Percentiles rank a stretch among this genome's conserved stretches.
Evolutionary conservation across 23 tunicate genomes (phyloP).

Genomic region (Ciona savignyi): DNA sequence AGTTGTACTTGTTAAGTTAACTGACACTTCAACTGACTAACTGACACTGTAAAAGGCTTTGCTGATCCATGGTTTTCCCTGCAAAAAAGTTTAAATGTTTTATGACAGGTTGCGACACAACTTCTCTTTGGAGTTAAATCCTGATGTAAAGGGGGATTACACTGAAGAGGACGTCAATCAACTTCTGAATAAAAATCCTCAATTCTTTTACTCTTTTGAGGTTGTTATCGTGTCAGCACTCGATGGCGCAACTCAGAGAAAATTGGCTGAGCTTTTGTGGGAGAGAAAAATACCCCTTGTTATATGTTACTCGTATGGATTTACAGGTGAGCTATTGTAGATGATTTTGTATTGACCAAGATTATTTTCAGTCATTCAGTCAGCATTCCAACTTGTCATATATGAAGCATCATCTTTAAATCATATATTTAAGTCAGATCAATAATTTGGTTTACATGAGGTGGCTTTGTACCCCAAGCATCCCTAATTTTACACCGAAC

Average conservation of each 20-base stretch:
- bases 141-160: constrained; percentile 91
- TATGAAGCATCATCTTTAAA: too few species aligned
- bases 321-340: constrained; percentile 70
- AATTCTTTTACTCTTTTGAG: constrained; percentile 56
- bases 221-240: constrained; percentile 62
- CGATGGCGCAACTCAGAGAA: constrained; percentile 14
- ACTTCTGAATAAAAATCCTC: constrained; percentile 39
- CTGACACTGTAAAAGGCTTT: too few species aligned
- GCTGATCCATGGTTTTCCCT: too few species aligned
- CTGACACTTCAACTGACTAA: too few species aligned
- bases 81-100: neutral
- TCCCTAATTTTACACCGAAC: too few species aligned
- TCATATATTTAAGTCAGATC: too few species aligned
- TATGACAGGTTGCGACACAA: constrained; percentile 55
- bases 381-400: too few species aligned
- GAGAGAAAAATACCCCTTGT: constrained; percentile 68
- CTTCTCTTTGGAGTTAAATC: constrained; percentile 77
- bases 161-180: constrained; percentile 37
- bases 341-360: too few species aligned
- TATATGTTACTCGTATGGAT: constrained; percentile 65
- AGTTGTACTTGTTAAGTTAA: too few species aligned
- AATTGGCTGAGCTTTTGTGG: constrained; percentile 54
- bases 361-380: too few species aligned
- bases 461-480: too few species aligned
- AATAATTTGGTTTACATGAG: too few species aligned